Base-by-base conservation (phyloP, 2,888 invertebrate species). In the Resseliella maxima region DNA sequence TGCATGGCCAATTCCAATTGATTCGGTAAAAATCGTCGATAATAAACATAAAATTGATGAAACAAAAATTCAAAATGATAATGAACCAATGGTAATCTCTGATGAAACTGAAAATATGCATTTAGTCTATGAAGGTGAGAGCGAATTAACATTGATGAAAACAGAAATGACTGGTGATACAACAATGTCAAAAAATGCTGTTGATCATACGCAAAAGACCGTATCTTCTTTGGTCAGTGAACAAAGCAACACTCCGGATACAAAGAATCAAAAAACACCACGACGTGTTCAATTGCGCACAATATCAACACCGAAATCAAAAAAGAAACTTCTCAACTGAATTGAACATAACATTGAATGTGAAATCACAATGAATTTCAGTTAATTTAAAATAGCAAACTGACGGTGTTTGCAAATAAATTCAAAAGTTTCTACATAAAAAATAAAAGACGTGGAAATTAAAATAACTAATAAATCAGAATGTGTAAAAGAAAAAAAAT, bases 301-400 rank as follows among this genome's bases (percentile, higher is more conserved):
- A 0, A 90, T 96, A 54, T 95, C 96, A 2, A 96, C 96, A 89
- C 96, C 96, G 85, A 96, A 95, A 90, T 93, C 93, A 87, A 92
- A 92, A 88, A 95, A 94, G 89, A 93, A 93, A 88, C 87, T 90
- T 36, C 3, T 64, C 18, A 50, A 50, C 21, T 50, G n/a, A 50
- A 50, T n/a, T n/a, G 3, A 50, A 12, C 18, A 36, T 12, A 35
- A 21, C 1, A 36, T 81, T 10, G 21, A 21, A 35, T 45, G 21
- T 41, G 24, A 41, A 85, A 45, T 24, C 24, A 24, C 8, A 45
- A 24, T 54, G 8, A 54, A 54, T 54, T 6, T 3, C n/a, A n/a
- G n/a, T n/a, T n/a, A n/a, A n/a, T n/a, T n/a, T n/a, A n/a, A n/a
- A n/a, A n/a, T n/a, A n/a, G n/a, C n/a, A n/a, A n/a, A n/a, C n/a